These are phyloP conservation scores for Mesaphorura yosii DNA, from an alignment of 1,140 invertebrate species.

Conservation along the genomic window DNA sequence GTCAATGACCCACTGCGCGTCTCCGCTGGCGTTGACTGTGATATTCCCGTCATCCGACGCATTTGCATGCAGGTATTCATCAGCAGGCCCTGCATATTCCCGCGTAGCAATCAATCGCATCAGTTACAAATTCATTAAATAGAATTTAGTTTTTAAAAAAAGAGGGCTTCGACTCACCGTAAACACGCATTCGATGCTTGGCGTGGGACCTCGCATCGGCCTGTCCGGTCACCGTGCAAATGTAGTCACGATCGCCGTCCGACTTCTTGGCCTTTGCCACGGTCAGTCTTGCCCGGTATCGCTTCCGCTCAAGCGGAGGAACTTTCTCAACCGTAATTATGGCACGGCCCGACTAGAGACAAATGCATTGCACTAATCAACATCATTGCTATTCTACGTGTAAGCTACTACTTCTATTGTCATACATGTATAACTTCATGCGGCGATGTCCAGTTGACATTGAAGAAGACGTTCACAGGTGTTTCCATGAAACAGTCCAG, in stretches of 20 bases:
- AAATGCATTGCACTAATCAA: background rate
- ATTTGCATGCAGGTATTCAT: constrained; percentile 13
- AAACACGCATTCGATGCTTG: constrained; percentile 2
- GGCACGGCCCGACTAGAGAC: constrained; percentile 8
- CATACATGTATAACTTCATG: constrained; percentile 1
- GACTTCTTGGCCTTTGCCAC: constrained; percentile 5
- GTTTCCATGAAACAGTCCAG: background rate
- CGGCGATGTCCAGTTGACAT: constrained; percentile 3
- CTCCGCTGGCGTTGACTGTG: constrained; percentile 1
- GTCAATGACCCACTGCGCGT: constrained; percentile 23
- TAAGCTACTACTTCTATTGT: background rate
- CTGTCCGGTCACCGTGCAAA: constrained; percentile 5
- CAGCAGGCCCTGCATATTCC: constrained; percentile 4
- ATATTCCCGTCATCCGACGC: constrained; percentile 7
- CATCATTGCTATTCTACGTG: background rate
- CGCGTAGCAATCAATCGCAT: background rate
- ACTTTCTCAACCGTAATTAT: background rate
- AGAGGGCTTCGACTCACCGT: too few species aligned
- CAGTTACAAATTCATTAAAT: too few species aligned
- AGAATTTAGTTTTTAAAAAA: too few species aligned
- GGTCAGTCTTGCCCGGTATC: background rate
- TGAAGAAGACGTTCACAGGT: background rate
- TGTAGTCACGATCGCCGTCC: constrained; percentile 3
- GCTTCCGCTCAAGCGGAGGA: background rate
- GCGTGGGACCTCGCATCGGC: background rate